Percentiles rank a stretch among this genome's conserved stretches.
phyloP scores from a whole-genome alignment of 2,113 vertebrate genomes.

The Clarias macrocephalus region DNA sequence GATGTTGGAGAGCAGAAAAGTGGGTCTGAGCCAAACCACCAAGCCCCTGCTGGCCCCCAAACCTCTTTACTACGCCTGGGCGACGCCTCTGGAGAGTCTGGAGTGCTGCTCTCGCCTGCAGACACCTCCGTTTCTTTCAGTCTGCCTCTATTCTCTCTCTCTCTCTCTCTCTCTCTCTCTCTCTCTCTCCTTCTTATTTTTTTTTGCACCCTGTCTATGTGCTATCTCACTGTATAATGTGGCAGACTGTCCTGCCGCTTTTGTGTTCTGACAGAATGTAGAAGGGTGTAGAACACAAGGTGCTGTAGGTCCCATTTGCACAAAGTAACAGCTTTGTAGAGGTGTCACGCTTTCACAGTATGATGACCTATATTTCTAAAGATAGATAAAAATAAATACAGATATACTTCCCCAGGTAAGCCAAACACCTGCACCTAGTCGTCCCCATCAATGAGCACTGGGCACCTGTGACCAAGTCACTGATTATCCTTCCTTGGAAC shows the following conservation, averaged over 20 bases:
- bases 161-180: not conserved
- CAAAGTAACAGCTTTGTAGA: not conserved
- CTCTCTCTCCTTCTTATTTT: not conserved
- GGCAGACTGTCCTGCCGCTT: not conserved
- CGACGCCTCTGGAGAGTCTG: slow-evolving; percentile 35
- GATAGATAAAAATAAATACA: too few species aligned
- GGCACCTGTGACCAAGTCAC: too few species aligned
- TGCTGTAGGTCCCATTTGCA: not conserved
- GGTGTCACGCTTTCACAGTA: not conserved
- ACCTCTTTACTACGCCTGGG: slow-evolving; percentile 29
- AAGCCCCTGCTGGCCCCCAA: not conserved
- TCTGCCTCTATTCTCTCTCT: not conserved
- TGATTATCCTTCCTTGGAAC: too few species aligned
- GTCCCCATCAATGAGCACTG: too few species aligned
- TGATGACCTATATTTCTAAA: not conserved
- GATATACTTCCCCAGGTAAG: too few species aligned
- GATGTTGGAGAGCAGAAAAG: slow-evolving; percentile 5
- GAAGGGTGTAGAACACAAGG: not conserved
- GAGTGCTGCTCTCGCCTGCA: slow-evolving; percentile 20
- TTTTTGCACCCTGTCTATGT: slow-evolving; percentile 5
- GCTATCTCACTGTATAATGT: not conserved
- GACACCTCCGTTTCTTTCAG: not conserved
- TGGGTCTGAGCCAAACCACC: slow-evolving; percentile 33
- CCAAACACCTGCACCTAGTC: too few species aligned
- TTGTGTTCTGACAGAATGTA: slow-evolving; percentile 2